Percentiles rank a stretch among this genome's conserved stretches.
Evolutionary conservation across 1,140 invertebrate genomes (phyloP).

Genomic region (Drosophila grimshawi): DNA sequence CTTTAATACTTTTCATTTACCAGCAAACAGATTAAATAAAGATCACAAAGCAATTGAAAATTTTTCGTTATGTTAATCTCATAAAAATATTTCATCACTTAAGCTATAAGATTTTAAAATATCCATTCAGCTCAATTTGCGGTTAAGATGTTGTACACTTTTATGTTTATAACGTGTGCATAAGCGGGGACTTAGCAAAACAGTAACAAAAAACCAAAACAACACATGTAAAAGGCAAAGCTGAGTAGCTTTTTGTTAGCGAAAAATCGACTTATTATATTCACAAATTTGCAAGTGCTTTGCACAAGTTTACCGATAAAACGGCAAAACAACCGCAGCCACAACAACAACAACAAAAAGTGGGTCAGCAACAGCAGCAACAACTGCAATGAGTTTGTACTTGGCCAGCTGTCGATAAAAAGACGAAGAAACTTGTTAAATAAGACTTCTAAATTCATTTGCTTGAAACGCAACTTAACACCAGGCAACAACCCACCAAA

Average conservation of each 20-base stretch:
- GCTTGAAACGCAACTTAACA: constrained; percentile 74
- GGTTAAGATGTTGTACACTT: not conserved
- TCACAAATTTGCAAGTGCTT: constrained; percentile 45
- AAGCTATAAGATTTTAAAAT: no score
- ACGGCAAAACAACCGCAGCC: constrained; percentile 49
- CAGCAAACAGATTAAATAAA: no score
- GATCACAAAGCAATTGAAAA: no score
- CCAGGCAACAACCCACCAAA: constrained; percentile 55
- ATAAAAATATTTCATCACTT: not conserved
- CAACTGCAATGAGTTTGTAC: constrained; percentile 50
- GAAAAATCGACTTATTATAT: constrained; percentile 25
- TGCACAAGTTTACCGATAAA: constrained; percentile 45
- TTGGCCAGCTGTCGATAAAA: constrained; percentile 63
- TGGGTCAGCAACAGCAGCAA: constrained; percentile 35
- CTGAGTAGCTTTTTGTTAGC: not conserved
- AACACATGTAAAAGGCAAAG: not conserved
- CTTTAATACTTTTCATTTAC: no score
- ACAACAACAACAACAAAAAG: constrained; percentile 36
- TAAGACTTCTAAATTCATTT: constrained; percentile 83
- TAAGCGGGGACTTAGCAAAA: constrained; percentile 5
- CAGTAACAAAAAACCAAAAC: constrained; percentile 8
- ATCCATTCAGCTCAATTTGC: not conserved
- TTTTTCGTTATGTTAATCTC: not conserved
- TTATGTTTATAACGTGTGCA: constrained; percentile 1
- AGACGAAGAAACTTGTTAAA: constrained; percentile 71